Conservation (phyloP, 1,140 invertebrate species). For the Patella vulgata region DNA sequence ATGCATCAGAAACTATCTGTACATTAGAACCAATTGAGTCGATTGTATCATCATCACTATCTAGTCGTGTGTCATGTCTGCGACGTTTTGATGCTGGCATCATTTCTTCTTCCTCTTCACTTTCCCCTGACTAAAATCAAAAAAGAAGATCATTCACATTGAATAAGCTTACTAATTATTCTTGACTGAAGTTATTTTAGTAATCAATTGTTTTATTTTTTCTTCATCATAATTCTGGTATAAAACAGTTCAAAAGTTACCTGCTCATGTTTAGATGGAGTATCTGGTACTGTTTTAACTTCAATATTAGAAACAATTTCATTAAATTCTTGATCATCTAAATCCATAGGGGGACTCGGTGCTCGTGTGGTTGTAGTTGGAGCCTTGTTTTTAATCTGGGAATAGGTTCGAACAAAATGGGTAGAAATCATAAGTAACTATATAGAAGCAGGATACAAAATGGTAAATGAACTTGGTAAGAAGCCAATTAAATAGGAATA, state of each 20-base stretch:
- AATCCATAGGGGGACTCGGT: too few species aligned
- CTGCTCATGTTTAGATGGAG: background rate
- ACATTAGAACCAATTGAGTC: background rate
- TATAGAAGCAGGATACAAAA: too few species aligned
- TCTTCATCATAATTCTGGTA: background rate
- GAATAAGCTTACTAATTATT: background rate
- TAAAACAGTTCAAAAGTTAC: slow-evolving; percentile 1
- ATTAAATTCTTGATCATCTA: too few species aligned
- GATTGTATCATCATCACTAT: slow-evolving; percentile 10
- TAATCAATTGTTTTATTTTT: background rate
- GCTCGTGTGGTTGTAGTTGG: too few species aligned
- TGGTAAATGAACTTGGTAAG: too few species aligned
- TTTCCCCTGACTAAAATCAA: slow-evolving; percentile 13
- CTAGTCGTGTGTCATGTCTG: background rate
- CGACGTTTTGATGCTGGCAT: slow-evolving; percentile 10
- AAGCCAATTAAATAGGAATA: too few species aligned
- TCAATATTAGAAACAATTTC: too few species aligned
- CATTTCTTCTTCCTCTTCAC: slow-evolving; percentile 10
- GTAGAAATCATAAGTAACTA: too few species aligned
- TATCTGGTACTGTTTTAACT: background rate
- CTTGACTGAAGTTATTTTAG: background rate
- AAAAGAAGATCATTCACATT: background rate
- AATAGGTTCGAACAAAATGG: too few species aligned
- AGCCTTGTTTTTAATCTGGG: too few species aligned
- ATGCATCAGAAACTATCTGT: background rate